Conservation (phyloP, 2,797 vertebrate genomes). For the Peromyscus attwateri region DNA sequence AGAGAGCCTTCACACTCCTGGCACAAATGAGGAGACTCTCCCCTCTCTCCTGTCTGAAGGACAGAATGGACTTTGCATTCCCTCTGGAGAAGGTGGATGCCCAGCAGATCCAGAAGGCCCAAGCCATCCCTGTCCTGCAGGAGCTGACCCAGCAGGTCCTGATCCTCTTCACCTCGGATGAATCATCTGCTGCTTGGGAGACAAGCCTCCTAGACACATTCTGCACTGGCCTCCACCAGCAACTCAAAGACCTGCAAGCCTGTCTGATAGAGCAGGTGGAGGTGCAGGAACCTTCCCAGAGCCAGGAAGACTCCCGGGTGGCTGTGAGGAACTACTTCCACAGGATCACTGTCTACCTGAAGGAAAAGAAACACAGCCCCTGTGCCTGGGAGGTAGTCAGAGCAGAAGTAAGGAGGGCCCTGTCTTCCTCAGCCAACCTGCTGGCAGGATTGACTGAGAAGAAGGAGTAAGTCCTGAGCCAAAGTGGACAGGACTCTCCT, state of each 20-base stretch:
- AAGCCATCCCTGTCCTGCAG: neutral
- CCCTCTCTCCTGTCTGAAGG: neutral
- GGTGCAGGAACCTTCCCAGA: neutral
- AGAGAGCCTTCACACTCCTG: neutral
- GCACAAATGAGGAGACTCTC: neutral
- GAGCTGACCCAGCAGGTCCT: neutral
- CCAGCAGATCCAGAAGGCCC: neutral
- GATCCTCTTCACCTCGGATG: neutral
- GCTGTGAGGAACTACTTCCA: neutral
- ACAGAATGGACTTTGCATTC: slow-evolving; percentile 14
- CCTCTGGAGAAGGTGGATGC: neutral
- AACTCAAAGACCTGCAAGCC: neutral
- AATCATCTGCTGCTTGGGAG: neutral
- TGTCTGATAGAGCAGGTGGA: neutral
- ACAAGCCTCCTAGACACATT: neutral
- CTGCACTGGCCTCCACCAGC: neutral
- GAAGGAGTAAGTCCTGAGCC: neutral
- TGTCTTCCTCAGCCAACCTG: neutral
- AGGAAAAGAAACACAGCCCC: neutral
- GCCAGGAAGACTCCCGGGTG: neutral
- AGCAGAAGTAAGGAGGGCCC: neutral
- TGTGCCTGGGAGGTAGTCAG: slow-evolving; percentile 67
- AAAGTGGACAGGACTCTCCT: neutral
- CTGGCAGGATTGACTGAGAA: neutral
- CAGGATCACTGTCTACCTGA: neutral